Conservation (phyloP, 2,888 invertebrate genomes). For the Mellilla xanthometata region DNA sequence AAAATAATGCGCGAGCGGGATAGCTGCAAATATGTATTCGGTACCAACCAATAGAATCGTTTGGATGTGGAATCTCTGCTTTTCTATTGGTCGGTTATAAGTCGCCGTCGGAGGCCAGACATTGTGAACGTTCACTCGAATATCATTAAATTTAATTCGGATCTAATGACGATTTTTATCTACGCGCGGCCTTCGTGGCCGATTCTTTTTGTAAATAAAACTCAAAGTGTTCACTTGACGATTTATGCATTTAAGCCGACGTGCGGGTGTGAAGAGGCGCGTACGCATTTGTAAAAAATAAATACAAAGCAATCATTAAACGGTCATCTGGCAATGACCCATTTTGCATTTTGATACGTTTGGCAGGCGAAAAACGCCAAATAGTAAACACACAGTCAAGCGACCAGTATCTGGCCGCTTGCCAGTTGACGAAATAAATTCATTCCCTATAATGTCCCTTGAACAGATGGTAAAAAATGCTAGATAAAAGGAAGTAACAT, state of each 20-base stretch:
- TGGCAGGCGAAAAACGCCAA: no score
- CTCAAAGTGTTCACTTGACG: conserved; percentile 77
- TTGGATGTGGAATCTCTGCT: not conserved
- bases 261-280: conserved; percentile 63
- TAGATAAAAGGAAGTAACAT: no score
- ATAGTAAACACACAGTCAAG: no score
- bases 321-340: no score
- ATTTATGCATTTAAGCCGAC: conserved; percentile 78
- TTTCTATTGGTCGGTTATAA: not conserved
- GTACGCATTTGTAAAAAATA: not conserved
- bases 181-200: conserved; percentile 50
- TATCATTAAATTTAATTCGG: conserved; percentile 69
- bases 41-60: not conserved
- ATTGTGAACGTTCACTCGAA: conserved; percentile 79
- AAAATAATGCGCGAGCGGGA: not conserved
- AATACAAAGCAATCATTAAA: no score
- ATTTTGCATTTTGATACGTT: no score
- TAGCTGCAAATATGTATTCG: not conserved
- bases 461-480: no score
- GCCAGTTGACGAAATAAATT: no score
- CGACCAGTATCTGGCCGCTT: no score
- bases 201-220: conserved; percentile 71
- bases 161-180: conserved; percentile 55
- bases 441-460: no score
- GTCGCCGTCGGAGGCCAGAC: not conserved